Conservation (phyloP, 2,888 invertebrate species). For the Leptodirus hochenwartii region DNA sequence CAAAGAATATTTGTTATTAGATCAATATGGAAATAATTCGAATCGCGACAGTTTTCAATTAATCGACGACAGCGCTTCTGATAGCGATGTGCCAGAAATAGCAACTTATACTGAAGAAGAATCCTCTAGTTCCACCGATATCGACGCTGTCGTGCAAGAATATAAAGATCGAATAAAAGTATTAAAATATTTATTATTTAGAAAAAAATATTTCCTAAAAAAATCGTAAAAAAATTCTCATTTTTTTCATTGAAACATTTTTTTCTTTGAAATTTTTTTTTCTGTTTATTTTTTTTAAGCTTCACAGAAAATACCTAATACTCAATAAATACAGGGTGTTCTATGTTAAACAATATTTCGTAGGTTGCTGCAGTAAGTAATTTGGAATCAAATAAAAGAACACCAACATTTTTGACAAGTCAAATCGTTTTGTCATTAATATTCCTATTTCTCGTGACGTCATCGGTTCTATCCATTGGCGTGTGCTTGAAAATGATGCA, state of each 20-base stretch:
- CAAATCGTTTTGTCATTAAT: constrained; percentile 18
- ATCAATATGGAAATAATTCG: constrained; percentile 31
- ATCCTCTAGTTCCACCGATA: constrained; percentile 57
- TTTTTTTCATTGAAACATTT: too few relatives aligned
- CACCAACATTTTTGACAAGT: constrained; percentile 19
- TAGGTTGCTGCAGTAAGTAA: constrained; percentile 23
- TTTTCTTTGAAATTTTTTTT: too few relatives aligned
- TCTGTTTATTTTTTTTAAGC: too few relatives aligned
- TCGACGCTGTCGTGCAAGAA: constrained; percentile 60
- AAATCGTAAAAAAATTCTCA: too few relatives aligned
- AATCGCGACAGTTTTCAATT: constrained; percentile 19
- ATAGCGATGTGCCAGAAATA: constrained; percentile 20
- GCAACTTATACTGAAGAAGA: constrained; percentile 27
- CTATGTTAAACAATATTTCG: constrained; percentile 11
- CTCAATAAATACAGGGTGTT: too few relatives aligned
- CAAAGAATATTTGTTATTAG: constrained; percentile 37
- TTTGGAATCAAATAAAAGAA: constrained; percentile 18
- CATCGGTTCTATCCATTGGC: constrained; percentile 17
- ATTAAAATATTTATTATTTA: constrained; percentile 11
- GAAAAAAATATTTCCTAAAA: too few relatives aligned
- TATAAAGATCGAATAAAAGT: constrained; percentile 55
- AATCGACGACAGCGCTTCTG: constrained; percentile 21
- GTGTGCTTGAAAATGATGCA: constrained; percentile 15
- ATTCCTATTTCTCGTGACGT: constrained; percentile 16
- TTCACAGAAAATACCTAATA: too few relatives aligned